Conservation (phyloP, 2,113 vertebrate species). For the Machaerirhynchus nigripectus region DNA sequence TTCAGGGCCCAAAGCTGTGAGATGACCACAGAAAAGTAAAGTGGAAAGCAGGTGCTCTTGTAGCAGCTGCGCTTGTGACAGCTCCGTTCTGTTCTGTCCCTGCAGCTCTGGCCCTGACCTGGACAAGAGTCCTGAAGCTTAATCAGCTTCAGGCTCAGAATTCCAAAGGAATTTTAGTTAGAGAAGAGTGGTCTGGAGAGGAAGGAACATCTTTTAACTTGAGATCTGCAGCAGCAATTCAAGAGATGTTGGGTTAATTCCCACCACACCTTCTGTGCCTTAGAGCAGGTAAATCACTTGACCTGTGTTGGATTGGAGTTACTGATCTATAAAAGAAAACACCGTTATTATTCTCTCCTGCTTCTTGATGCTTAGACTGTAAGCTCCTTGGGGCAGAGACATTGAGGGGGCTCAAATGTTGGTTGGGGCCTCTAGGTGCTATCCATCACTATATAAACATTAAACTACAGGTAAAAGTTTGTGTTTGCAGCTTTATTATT, state of each 20-base stretch:
- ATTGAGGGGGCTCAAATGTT: constrained; percentile 32
- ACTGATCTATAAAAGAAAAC: neutral
- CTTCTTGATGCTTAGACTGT: constrained; percentile 55
- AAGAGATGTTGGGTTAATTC: neutral
- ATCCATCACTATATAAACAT: constrained; percentile 54
- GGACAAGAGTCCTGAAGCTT: neutral
- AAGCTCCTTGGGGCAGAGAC: constrained; percentile 61
- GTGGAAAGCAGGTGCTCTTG: neutral
- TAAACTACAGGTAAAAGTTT: constrained; percentile 60
- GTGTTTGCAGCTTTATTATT: constrained; percentile 36
- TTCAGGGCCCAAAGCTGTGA: neutral
- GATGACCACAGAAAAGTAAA: neutral
- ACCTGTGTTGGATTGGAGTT: neutral
- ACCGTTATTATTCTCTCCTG: neutral
- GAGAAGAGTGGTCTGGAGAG: neutral
- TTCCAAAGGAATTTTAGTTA: neutral
- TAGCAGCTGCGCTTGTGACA: neutral
- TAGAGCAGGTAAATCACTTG: constrained; percentile 16
- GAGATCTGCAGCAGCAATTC: neutral
- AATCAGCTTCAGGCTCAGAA: neutral
- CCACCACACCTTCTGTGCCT: neutral
- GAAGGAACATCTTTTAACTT: neutral
- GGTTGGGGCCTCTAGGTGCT: constrained; percentile 51
- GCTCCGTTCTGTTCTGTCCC: neutral
- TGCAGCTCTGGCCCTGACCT: neutral